Conservation (phyloP, 1,140 invertebrate species). For the Drosophila suzukii region DNA sequence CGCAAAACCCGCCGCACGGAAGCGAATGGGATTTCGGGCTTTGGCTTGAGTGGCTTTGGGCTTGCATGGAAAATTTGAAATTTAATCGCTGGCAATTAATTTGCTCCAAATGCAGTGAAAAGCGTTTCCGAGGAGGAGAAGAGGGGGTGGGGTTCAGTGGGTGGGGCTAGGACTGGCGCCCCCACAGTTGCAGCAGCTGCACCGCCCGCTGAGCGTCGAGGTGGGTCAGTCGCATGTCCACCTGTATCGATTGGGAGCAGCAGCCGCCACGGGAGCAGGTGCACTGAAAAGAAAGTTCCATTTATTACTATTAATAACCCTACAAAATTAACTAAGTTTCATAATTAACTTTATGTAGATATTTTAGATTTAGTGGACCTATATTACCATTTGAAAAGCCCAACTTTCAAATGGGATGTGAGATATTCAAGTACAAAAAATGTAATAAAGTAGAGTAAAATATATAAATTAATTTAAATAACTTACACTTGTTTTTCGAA, state of each 20-base stretch:
- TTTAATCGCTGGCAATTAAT: conserved; percentile 83
- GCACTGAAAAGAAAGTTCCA: neutral
- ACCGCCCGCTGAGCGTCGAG: conserved; percentile 68
- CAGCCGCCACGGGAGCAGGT: conserved; percentile 38
- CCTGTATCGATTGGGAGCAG: conserved; percentile 69
- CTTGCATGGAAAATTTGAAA: conserved; percentile 82
- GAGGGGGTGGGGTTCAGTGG: neutral
- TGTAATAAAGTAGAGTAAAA: no score
- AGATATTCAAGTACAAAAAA: no score
- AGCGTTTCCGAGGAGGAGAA: conserved; percentile 21
- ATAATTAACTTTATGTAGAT: no score
- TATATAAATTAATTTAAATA: no score
- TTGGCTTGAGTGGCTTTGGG: conserved; percentile 25
- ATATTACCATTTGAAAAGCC: no score
- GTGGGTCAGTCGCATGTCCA: conserved; percentile 79
- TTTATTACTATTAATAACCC: no score
- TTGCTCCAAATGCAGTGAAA: conserved; percentile 65
- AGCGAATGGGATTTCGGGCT: conserved; percentile 50
- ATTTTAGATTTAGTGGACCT: no score
- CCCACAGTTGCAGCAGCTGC: conserved; percentile 59
- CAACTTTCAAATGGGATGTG: no score
- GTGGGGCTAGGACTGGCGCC: conserved; percentile 45
- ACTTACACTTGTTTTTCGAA: no score
- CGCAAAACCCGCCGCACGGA: conserved; percentile 75
- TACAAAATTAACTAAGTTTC: no score